Evolutionary conservation across 2,888 invertebrate species (phyloP), one percentile per base, ranked within the genome.

Genomic region (Eupithecia dodoneata): DNA sequence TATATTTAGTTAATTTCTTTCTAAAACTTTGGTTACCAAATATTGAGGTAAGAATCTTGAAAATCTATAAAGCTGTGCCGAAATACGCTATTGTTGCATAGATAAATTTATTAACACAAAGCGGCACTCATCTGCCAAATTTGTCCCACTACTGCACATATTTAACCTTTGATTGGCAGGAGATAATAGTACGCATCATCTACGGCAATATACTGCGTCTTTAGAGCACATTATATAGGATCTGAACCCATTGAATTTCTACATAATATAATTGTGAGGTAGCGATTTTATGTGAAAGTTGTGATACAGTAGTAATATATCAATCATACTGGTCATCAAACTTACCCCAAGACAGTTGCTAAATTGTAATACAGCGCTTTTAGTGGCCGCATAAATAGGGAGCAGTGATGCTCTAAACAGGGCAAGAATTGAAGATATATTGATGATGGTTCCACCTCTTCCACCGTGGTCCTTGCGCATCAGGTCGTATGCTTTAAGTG

Each of bases 301-400:
- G 30, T 30, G 30, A 30, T 30, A 30, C 30, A 30, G 30, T 30
- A 30, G 30, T 30, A 30, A 30, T 30, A 30, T 30, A 30, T 30
- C n/a, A 55, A 55, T n/a, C n/a, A 15, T 6, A 15, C 3, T 52
- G n/a, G 44, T 13, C 2, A 44, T 6, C 13, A 10, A 69, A 87
- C 92, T 86, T 85, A 94, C 94, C 41, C 94, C 94, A 78, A 94
- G 89, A 80, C 90, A 90, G 71, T 89, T 91, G 80, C 94, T 93
- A 80, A 94, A 94, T 80, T 91, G 92, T 74, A 94, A 70, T 0
- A 94, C 94, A 18, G 94, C 94, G 13, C 90, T 89, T 79, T 94
- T 94, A 0, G 93, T 92, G 0, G 92, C 93, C n/a, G 86, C 84
- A 66, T 94, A 94, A 0, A 94, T 86, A 0, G 94, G 94, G 0